Conservation (phyloP, 2,888 invertebrate genomes). For the Campoplex nolae region DNA sequence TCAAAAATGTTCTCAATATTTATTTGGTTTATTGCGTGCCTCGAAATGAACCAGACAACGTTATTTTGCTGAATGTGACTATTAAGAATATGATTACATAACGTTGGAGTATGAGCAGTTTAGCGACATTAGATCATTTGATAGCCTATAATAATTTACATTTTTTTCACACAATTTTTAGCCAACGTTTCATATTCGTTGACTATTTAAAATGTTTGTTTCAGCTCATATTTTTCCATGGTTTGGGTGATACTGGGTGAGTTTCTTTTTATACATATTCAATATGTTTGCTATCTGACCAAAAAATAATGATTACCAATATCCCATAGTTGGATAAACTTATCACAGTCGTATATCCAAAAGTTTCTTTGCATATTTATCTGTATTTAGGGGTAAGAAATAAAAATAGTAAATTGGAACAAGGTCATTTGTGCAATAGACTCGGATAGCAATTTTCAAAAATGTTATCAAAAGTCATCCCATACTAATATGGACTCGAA, state of each 20-base stretch:
- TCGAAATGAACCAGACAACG: neutral
- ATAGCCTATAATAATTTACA: neutral
- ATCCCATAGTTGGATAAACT: too few species aligned
- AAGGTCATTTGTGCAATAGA: neutral
- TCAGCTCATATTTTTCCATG: constrained; percentile 98
- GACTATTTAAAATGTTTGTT: constrained; percentile 76
- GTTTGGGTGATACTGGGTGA: constrained; percentile 98
- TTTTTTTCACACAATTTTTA: constrained; percentile 48
- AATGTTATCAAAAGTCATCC: neutral
- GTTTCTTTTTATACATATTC: constrained; percentile 77
- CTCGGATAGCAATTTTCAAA: neutral
- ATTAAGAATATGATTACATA: constrained; percentile 30
- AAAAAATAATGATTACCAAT: neutral
- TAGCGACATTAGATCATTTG: neutral
- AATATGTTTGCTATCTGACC: neutral
- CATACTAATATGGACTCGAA: too few species aligned
- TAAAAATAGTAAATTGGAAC: neutral
- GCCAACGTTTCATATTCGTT: neutral
- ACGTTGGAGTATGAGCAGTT: neutral
- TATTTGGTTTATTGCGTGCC: constrained; percentile 25
- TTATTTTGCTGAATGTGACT: neutral
- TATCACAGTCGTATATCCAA: neutral
- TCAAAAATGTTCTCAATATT: neutral
- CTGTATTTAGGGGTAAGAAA: too few species aligned
- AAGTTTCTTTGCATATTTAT: neutral